phyloP scores from a whole-genome alignment of 2,113 vertebrate genomes.

The Parotia lawesii region DNA sequence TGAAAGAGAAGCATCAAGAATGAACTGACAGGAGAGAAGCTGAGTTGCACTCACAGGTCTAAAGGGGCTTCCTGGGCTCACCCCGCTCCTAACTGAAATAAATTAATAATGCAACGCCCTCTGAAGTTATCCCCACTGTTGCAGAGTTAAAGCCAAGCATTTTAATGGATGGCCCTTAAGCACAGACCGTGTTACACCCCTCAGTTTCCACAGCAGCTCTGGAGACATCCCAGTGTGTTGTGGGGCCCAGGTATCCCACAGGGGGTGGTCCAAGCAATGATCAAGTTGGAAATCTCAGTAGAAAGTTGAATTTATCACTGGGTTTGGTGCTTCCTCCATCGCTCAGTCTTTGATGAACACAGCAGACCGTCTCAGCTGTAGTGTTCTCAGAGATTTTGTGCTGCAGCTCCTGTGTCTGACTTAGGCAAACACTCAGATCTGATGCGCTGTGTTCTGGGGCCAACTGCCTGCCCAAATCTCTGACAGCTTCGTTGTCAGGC shows the following conservation, averaged over 20 bases:
- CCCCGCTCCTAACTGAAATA: background rate
- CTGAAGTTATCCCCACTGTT: background rate
- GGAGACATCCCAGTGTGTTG: too few relatives aligned
- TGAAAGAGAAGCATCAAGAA: background rate
- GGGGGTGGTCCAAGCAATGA: fast-evolving
- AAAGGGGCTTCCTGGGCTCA: background rate
- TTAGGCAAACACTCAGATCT: background rate
- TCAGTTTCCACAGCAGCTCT: background rate
- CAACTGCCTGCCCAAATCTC: background rate
- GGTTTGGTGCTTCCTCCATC: background rate
- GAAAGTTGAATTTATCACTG: background rate
- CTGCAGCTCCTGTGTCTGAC: background rate
- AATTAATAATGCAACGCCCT: background rate
- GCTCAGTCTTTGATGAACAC: background rate
- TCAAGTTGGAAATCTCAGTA: background rate
- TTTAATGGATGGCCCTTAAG: background rate
- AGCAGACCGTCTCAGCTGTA: background rate
- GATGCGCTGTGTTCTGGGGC: background rate
- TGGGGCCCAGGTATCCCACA: background rate
- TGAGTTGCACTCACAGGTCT: background rate
- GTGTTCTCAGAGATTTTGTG: background rate
- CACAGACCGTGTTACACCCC: fast-evolving
- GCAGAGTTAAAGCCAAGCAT: background rate
- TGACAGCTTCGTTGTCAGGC: slow-evolving; percentile 38
- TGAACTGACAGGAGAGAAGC: background rate